Conservation (phyloP, 2,888 invertebrate genomes). For the Rotaria magnacalcarata region DNA sequence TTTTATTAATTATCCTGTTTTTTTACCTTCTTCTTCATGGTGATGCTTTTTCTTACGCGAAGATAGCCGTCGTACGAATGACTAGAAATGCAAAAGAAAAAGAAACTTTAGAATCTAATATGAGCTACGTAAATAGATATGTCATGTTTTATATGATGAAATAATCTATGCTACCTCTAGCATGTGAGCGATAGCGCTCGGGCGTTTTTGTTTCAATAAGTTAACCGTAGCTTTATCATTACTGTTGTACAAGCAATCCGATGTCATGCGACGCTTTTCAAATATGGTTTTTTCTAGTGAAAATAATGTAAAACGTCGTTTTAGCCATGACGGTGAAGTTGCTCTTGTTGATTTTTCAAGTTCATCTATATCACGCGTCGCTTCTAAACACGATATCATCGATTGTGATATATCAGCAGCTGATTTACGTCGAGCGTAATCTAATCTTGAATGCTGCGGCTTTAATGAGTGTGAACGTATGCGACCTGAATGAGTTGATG, state of each 20-base stretch:
- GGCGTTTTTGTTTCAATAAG: not conserved
- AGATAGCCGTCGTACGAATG: not conserved
- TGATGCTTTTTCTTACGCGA: not conserved
- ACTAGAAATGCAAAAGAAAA: not conserved
- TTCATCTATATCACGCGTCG: not conserved
- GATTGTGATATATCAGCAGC: not conserved
- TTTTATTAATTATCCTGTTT: no score
- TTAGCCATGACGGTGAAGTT: not conserved
- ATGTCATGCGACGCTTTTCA: not conserved
- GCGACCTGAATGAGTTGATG: not conserved
- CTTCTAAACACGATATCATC: not conserved
- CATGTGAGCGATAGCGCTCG: not conserved
- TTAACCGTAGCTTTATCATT: not conserved
- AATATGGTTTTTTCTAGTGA: not conserved
- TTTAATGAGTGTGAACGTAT: not conserved
- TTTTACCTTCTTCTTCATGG: not conserved
- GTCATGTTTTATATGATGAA: no score
- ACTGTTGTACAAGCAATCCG: not conserved
- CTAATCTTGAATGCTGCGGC: not conserved
- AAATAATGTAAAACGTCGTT: slow-evolving; percentile 27
- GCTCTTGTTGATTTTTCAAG: not conserved
- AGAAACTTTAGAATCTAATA: no score
- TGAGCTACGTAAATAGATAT: no score
- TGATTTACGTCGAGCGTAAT: not conserved
- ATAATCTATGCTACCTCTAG: not conserved